Evolutionary conservation across 2,113 vertebrate species (phyloP).

Genomic region (Lynx canadensis): DNA sequence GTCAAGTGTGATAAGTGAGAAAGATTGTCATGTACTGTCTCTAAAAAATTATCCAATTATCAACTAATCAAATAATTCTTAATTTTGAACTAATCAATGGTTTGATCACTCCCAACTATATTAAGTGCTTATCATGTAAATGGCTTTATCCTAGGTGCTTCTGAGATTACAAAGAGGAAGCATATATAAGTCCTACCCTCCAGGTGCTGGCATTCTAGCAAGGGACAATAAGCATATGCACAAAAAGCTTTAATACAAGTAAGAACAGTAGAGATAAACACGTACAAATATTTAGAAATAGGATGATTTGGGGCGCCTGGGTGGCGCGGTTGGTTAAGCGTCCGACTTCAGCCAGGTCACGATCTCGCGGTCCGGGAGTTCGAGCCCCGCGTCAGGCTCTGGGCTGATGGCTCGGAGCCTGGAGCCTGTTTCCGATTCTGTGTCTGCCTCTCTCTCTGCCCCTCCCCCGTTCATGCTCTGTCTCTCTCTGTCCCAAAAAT

Average conservation of each 20-base stretch:
- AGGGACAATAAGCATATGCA: neutral
- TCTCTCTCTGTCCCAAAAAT: too few relatives aligned
- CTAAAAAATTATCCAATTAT: neutral
- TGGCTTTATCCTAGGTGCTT: neutral
- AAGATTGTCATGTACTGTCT: neutral
- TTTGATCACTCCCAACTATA: neutral
- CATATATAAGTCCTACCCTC: neutral
- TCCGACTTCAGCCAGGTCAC: too few relatives aligned
- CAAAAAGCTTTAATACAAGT: neutral
- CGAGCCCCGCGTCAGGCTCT: too few relatives aligned
- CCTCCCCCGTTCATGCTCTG: too few relatives aligned
- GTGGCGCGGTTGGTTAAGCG: too few relatives aligned
- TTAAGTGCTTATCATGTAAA: neutral
- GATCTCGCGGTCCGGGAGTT: too few relatives aligned
- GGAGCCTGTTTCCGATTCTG: too few relatives aligned
- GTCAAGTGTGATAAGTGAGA: neutral
- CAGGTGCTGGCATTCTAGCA: neutral
- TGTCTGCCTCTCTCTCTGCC: too few relatives aligned
- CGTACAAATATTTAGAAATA: neutral
- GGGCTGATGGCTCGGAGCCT: too few relatives aligned
- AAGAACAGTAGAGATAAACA: neutral
- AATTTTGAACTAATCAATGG: neutral
- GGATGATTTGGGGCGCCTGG: too few relatives aligned
- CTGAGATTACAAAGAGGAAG: neutral
- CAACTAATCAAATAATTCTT: neutral